Percentiles rank a stretch among this genome's conserved stretches.
These are phyloP conservation scores for Drosophila setifemur DNA, from an alignment of 1,140 invertebrate species.

Conservation along the genomic window DNA sequence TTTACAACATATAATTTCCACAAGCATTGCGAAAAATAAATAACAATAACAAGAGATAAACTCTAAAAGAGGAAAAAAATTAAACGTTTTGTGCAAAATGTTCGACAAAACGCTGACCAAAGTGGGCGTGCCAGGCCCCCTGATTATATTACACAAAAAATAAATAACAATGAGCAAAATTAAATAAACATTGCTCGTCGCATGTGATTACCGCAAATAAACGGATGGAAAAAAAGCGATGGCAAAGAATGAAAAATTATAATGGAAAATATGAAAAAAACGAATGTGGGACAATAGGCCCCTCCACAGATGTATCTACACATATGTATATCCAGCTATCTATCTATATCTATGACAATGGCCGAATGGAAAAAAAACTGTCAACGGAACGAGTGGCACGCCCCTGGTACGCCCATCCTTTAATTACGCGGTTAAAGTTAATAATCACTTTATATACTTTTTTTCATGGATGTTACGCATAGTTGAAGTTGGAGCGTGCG, in stretches of 20 bases:
- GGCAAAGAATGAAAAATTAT: constrained; percentile 20
- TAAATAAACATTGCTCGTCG: constrained; percentile 50
- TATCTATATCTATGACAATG: constrained; percentile 29
- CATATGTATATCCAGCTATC: constrained; percentile 8
- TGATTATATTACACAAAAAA: constrained; percentile 17
- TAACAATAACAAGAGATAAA: constrained; percentile 14
- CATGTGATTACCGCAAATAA: constrained; percentile 58
- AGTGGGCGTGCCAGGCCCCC: constrained; percentile 39
- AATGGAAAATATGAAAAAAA: constrained; percentile 44
- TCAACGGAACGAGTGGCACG: constrained; percentile 61
- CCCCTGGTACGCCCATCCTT: constrained; percentile 24
- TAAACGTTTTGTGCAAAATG: constrained; percentile 62
- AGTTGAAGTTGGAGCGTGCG: constrained; percentile 17
- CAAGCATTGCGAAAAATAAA: constrained; percentile 20
- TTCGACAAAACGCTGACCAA: constrained; percentile 57
- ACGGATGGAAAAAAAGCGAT: constrained; percentile 22
- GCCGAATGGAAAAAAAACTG: constrained; percentile 45
- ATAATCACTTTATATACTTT: constrained; percentile 57
- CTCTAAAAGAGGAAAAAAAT: too few species aligned
- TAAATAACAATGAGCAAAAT: constrained; percentile 37
- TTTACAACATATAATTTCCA: constrained; percentile 29
- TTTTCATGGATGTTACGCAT: constrained; percentile 42
- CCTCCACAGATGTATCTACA: constrained; percentile 3
- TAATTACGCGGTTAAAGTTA: constrained; percentile 68
- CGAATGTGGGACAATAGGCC: constrained; percentile 44